A percentile compares a stretch with the other conserved stretches of the same genome.
Evolutionary conservation across 2,797 vertebrate species (phyloP).

Genomic region (Halcyon chelicuti): DNA sequence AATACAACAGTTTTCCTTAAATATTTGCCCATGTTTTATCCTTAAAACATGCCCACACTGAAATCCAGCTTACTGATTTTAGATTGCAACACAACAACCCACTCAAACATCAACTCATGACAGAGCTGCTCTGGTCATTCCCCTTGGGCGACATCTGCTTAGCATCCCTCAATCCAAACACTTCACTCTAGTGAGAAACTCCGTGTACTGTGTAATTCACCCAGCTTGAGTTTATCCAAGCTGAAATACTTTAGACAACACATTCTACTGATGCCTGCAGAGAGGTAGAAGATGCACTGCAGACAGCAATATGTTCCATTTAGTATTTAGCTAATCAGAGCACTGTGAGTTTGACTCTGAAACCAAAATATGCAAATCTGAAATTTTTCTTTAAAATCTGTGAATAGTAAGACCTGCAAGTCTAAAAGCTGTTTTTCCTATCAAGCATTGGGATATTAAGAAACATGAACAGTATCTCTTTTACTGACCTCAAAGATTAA

Average conservation of each 20-base stretch:
- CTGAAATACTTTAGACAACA: not conserved
- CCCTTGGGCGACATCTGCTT: not conserved
- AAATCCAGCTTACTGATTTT: not conserved
- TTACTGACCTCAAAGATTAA: not conserved
- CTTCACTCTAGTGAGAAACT: not conserved
- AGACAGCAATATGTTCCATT: not conserved
- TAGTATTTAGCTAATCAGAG: not conserved
- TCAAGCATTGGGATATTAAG: not conserved
- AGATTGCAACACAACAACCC: not conserved
- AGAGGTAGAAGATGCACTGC: not conserved
- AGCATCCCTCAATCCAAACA: not conserved
- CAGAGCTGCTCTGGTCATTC: not conserved
- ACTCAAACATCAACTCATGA: not conserved
- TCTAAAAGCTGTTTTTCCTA: not conserved
- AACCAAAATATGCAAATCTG: not conserved
- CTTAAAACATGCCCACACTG: rapidly evolving
- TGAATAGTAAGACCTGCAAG: not conserved
- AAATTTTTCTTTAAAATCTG: not conserved
- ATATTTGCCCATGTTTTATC: not conserved
- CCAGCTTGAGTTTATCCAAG: not conserved
- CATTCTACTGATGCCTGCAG: not conserved
- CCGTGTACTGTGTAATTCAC: not conserved
- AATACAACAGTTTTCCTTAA: not conserved
- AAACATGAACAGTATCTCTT: not conserved
- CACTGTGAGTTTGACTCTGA: not conserved